Base-by-base conservation (phyloP, 2,888 invertebrate genomes). In the Eucera pruinosa region DNA sequence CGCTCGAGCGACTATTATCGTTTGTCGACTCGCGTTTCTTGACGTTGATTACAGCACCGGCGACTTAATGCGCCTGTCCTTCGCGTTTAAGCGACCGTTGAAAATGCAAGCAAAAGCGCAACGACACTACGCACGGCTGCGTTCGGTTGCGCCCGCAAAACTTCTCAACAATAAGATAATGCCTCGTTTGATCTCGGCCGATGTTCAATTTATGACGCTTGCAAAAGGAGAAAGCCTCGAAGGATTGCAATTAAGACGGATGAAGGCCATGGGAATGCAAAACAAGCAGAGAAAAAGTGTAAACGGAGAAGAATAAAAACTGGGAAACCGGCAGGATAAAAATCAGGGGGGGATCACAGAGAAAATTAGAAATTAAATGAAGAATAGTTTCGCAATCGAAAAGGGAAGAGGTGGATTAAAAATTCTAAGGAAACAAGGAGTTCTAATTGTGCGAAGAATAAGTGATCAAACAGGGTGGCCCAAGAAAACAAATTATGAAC, bases 1-100 rank as follows among this genome's bases (percentile, higher is more conserved):
- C 75, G 65, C 75, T 75, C 65, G 58, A 60, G 39, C 65, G 65
- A 23, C 54, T 75, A 75, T 75, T 75, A 75, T 75, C 75, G 65
- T 75, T 75, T 75, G 76, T 75, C 76, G 45, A 58, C 47, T 60
- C 41, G 75, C 58, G 65, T 75, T 55, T 47, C 52, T 39, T 20
- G 76, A 75, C 76, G 75, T 75, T 75, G 76, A 75, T 75, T 75
- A 60, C 75, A 58, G 60, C 48, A 45, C 54, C 64, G 33, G 25
- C 60, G 75, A 30, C 65, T 75, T 65, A 75, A 65, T 75, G 41
- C 75, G 58, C 9, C 75, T 65, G 64, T 75, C 60, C 33, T 33
- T 39, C 65, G 45, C 75, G 75, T 65, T 75, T 60, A 41, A 65
- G 52, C 75, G 65, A 20, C 41, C 75, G 65, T 66, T 65, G 60